Conservation (phyloP, 2,113 vertebrate species). For the Nannobrachium achirus region DNA sequence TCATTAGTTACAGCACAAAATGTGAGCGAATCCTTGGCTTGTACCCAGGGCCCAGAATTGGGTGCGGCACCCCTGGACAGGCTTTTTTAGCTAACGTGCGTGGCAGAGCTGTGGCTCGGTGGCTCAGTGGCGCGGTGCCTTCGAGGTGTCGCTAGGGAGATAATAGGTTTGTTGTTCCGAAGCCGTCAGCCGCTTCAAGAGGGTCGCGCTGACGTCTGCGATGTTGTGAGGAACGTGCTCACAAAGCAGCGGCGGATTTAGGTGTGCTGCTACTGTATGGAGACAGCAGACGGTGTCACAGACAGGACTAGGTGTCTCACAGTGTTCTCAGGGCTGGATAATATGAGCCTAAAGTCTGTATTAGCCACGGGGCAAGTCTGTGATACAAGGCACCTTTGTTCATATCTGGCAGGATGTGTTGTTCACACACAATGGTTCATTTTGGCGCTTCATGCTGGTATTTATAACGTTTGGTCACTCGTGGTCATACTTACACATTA, state of each 20-base stretch:
- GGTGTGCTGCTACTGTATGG: too few relatives aligned
- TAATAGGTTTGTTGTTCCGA: conserved; percentile 57
- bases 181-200: conserved; percentile 26
- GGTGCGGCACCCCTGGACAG: too few relatives aligned
- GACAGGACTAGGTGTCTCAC: conserved; percentile 11
- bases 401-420: background rate
- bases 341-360: conserved; percentile 18
- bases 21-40: too few relatives aligned
- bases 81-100: conserved; percentile 53
- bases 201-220: conserved; percentile 40
- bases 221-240: conserved; percentile 31
- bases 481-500: too few relatives aligned
- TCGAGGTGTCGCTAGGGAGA: conserved; percentile 61
- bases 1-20: too few relatives aligned
- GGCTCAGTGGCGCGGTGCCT: conserved; percentile 29
- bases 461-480: too few relatives aligned
- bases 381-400: background rate
- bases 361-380: conserved; percentile 1
- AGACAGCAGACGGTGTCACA: background rate
- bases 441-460: too few relatives aligned
- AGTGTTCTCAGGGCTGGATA: background rate
- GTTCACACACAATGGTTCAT: background rate
- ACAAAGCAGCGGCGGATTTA: conserved; percentile 20
- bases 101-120: conserved; percentile 23
- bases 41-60: too few relatives aligned